Conservation (phyloP, 64 coral and sea anemone genomes). For the Stichodactyla helianthus region DNA sequence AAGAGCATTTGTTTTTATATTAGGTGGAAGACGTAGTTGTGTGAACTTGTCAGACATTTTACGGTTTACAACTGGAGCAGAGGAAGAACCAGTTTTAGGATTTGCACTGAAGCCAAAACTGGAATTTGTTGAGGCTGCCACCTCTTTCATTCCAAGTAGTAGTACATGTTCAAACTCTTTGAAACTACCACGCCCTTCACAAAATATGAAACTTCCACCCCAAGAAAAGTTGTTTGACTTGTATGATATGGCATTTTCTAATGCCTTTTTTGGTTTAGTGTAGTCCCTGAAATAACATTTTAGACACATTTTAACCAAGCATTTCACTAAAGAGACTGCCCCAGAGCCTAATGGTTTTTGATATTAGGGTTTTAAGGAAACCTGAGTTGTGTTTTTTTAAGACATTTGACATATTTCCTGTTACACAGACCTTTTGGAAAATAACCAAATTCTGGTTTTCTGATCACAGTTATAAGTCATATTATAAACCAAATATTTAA, state of each 20-base stretch:
- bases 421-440: too few species aligned
- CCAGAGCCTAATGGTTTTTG: too few species aligned
- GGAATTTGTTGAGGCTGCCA: slow-evolving; percentile 23
- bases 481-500: too few species aligned
- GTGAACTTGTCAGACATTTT: slow-evolving; percentile 19
- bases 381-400: too few species aligned
- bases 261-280: slow-evolving; percentile 24
- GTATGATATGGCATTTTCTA: slow-evolving; percentile 37
- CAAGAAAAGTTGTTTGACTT: slow-evolving; percentile 23
- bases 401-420: too few species aligned
- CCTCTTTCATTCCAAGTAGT: slow-evolving; percentile 26
- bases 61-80: slow-evolving; percentile 17
- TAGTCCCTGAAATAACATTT: neutral
- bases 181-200: slow-evolving; percentile 20
- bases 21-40: slow-evolving; percentile 24
- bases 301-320: too few species aligned
- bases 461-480: too few species aligned
- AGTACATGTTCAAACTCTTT: slow-evolving; percentile 47
- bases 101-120: slow-evolving; percentile 19
- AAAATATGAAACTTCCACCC: slow-evolving; percentile 20
- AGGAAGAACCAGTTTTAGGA: neutral
- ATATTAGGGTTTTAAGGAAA: too few species aligned
- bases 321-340: too few species aligned
- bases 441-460: too few species aligned
- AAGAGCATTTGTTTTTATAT: slow-evolving; percentile 1